These are phyloP conservation scores for Trichomycterus rosablanca DNA, from an alignment of 2,113 vertebrate genomes.

Conservation along the genomic window DNA sequence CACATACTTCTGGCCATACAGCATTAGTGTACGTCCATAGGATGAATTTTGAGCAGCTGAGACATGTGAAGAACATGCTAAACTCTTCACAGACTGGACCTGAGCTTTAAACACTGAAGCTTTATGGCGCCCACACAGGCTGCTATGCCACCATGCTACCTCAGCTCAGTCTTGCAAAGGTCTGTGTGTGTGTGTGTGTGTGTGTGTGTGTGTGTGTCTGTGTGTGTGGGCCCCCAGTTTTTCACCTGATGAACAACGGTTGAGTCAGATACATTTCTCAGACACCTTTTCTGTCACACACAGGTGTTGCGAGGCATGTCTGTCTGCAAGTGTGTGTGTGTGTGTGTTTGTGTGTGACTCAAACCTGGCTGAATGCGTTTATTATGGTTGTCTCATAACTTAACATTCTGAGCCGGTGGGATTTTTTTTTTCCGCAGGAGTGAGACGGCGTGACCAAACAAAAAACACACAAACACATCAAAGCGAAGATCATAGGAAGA, in stretches of 20 bases:
- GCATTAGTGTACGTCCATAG: too few species aligned
- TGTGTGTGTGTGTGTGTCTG: slow-evolving; percentile 2
- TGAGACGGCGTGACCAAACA: not conserved
- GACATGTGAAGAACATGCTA: too few species aligned
- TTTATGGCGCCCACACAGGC: too few species aligned
- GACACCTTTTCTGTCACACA: slow-evolving; percentile 54
- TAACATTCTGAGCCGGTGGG: too few species aligned
- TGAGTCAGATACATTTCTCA: slow-evolving; percentile 59
- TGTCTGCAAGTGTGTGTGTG: slow-evolving; percentile 38
- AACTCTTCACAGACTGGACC: too few species aligned
- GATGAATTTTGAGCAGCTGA: too few species aligned
- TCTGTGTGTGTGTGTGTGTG: too few species aligned
- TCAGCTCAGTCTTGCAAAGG: too few species aligned
- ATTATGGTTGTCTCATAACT: slow-evolving; percentile 37
- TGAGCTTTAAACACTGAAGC: too few species aligned
- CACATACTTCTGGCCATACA: too few species aligned
- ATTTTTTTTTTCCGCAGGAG: not conserved
- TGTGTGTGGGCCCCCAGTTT: slow-evolving; percentile 45
- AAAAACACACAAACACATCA: slow-evolving; percentile 14
- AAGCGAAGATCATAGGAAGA: not conserved
- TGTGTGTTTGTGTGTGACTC: slow-evolving; percentile 21
- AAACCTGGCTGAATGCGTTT: slow-evolving; percentile 27
- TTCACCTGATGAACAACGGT: slow-evolving; percentile 57
- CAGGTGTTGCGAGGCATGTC: slow-evolving; percentile 61
- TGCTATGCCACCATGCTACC: too few species aligned